Percentiles rank a stretch among this genome's conserved stretches.
These are phyloP conservation scores for Aphelenchoides bicaudatus DNA, from an alignment of 2,888 invertebrate genomes.

Conservation along the genomic window DNA sequence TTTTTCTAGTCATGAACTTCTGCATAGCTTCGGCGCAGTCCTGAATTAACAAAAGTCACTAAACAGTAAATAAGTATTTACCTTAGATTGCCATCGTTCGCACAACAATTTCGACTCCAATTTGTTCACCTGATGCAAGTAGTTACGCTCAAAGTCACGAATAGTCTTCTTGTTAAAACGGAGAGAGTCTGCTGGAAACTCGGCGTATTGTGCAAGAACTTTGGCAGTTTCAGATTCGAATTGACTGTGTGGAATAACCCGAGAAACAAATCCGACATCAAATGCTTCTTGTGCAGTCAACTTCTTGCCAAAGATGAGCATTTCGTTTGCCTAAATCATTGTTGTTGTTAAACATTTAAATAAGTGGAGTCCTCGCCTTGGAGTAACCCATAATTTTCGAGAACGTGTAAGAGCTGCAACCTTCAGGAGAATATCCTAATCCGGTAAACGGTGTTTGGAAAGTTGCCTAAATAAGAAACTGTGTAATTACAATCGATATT, in stretches of 20 bases:
- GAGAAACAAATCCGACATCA: constrained; percentile 74
- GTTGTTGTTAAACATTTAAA: background rate
- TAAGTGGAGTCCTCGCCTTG: constrained; percentile 13
- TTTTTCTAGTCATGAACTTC: constrained; percentile 64
- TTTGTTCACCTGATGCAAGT: constrained; percentile 62
- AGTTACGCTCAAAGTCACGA: constrained; percentile 66
- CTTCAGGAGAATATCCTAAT: constrained; percentile 82
- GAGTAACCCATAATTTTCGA: constrained; percentile 76
- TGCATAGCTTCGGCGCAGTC: constrained; percentile 70
- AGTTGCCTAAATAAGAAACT: too few relatives aligned
- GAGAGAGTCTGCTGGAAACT: constrained; percentile 66
- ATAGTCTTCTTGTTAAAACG: constrained; percentile 72
- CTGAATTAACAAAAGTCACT: too few relatives aligned
- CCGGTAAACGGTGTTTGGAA: constrained; percentile 82
- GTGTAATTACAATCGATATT: background rate
- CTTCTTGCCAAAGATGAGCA: constrained; percentile 72
- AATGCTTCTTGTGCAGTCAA: constrained; percentile 77
- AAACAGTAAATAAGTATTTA: too few relatives aligned
- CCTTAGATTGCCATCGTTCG: constrained; percentile 69
- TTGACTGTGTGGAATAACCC: constrained; percentile 69
- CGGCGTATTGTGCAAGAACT: constrained; percentile 34
- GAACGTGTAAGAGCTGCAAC: constrained; percentile 80
- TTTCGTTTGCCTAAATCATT: constrained; percentile 64
- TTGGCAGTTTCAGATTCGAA: constrained; percentile 37
- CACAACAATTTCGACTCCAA: constrained; percentile 70